These are phyloP conservation scores for Vulpes ferrilata DNA, from an alignment of 2,113 vertebrate species.

Conservation along the genomic window DNA sequence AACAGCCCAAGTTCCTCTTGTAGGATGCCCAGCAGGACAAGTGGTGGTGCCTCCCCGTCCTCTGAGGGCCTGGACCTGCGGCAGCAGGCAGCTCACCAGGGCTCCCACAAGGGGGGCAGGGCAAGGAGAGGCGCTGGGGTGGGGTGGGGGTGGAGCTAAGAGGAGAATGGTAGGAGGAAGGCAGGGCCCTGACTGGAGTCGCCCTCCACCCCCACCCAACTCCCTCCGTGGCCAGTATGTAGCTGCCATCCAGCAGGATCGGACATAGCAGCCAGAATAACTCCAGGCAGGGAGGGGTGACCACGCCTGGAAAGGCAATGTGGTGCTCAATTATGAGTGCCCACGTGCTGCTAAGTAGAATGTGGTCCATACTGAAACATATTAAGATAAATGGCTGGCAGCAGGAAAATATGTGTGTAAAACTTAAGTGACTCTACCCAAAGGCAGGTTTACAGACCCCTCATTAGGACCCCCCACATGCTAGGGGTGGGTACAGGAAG, in stretches of 20 bases:
- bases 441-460: not conserved
- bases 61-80: not conserved
- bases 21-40: not conserved
- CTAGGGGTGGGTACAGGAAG: not conserved
- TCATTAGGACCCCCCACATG: fast-evolving
- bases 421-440: not conserved
- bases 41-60: not conserved
- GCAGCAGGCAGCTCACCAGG: not conserved
- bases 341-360: not conserved
- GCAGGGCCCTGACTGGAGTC: not conserved
- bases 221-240: not conserved
- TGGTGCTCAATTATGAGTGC: not conserved
- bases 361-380: not conserved
- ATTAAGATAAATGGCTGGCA: not conserved
- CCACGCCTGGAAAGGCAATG: not conserved
- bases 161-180: not conserved
- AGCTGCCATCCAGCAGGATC: not conserved
- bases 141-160: not conserved
- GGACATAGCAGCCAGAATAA: not conserved
- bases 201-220: too few species aligned
- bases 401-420: not conserved
- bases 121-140: too few species aligned
- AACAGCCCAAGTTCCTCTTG: not conserved
- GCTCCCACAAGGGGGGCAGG: not conserved
- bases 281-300: not conserved